phyloP scores from a whole-genome alignment of 2,797 vertebrate genomes.

The Distichodus sexfasciatus region DNA sequence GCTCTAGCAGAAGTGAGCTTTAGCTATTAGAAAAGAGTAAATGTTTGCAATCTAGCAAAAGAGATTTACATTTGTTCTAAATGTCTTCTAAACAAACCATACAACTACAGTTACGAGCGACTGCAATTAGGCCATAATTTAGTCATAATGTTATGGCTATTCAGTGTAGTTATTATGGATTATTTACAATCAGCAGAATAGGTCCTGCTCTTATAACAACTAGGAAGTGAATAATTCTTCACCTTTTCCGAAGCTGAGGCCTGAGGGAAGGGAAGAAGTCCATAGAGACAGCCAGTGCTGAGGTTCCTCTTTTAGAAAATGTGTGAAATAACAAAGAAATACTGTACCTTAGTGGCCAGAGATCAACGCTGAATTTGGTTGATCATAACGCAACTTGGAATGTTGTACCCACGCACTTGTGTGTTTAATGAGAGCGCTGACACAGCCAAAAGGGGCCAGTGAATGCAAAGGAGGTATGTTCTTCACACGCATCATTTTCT shows the following conservation, averaged over 20 bases:
- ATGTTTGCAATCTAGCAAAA: no score
- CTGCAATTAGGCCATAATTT: no score
- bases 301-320: slow-evolving; percentile 33
- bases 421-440: slow-evolving; percentile 43
- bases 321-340: slow-evolving; percentile 22
- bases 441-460: slow-evolving; percentile 27
- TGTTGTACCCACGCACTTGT: slow-evolving; percentile 17
- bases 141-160: no score
- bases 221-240: background rate
- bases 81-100: no score
- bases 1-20: no score
- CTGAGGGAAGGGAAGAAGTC: slow-evolving; percentile 16
- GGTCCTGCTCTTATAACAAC: slow-evolving; percentile 5
- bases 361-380: slow-evolving; percentile 13
- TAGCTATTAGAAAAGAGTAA: no score
- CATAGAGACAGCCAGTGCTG: slow-evolving; percentile 25
- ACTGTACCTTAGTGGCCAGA: slow-evolving; percentile 29
- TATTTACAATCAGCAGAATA: slow-evolving; percentile 25
- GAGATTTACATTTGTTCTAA: no score
- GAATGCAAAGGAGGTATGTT: slow-evolving; percentile 10
- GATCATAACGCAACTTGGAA: slow-evolving; percentile 18
- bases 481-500: slow-evolving; percentile 27
- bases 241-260: background rate
- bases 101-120: no score
- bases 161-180: slow-evolving; percentile 19